phyloP scores from a whole-genome alignment of 2,888 invertebrate species.

The Tetanocera ferruginea region DNA sequence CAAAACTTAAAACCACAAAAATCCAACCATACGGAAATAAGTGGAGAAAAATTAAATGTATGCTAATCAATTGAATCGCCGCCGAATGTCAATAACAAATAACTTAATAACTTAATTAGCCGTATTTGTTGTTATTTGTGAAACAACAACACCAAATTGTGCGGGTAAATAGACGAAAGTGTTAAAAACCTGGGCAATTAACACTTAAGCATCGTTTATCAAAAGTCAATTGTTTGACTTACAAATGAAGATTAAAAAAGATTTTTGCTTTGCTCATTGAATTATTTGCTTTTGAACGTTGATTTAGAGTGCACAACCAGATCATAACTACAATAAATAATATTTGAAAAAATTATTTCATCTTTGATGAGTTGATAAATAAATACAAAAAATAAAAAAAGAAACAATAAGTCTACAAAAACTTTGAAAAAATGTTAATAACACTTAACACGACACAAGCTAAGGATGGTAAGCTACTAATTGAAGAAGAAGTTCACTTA shows the following conservation, averaged over 20 bases:
- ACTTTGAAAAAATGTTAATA: too few species aligned
- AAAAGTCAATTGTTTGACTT: conserved; percentile 6
- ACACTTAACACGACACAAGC: too few species aligned
- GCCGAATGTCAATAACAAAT: neutral
- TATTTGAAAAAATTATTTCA: too few species aligned
- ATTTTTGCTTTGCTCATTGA: neutral
- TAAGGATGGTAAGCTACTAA: too few species aligned
- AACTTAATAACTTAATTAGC: neutral
- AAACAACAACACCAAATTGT: neutral
- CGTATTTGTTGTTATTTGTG: neutral
- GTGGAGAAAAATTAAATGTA: neutral
- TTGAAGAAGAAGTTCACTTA: too few species aligned
- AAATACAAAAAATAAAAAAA: too few species aligned
- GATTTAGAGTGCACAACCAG: neutral
- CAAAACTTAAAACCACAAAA: neutral
- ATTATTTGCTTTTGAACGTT: neutral
- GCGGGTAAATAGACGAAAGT: conserved; percentile 10
- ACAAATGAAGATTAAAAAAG: neutral
- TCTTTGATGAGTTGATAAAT: too few species aligned
- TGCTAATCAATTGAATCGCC: neutral
- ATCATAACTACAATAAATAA: too few species aligned
- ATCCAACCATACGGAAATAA: neutral
- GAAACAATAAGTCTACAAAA: too few species aligned
- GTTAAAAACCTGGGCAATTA: conserved; percentile 12
- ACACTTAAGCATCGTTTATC: neutral